Evolutionary conservation across 2,113 vertebrate genomes (phyloP).

Genomic region (Apodemus speciosus): DNA sequence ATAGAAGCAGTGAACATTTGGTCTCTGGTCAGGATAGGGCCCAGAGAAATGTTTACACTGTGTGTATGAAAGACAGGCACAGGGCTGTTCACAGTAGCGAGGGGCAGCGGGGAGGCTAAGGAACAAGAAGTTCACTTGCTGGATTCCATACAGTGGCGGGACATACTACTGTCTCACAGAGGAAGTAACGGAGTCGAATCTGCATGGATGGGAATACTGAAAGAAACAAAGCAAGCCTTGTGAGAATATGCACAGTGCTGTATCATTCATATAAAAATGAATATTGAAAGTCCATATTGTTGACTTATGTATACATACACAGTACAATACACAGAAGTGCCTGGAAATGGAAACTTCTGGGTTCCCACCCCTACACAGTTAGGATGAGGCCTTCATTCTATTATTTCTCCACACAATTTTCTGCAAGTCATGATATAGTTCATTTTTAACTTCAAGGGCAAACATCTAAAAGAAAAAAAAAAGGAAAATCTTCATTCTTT

Average conservation of each 20-base stretch:
- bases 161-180: background rate
- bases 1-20: background rate
- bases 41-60: background rate
- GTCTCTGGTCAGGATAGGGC: background rate
- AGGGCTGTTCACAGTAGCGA: background rate
- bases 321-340: background rate
- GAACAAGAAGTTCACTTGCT: background rate
- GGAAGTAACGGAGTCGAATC: background rate
- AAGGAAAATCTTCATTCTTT: constrained; percentile 32
- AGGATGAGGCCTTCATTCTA: background rate
- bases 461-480: constrained; percentile 23
- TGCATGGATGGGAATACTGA: background rate
- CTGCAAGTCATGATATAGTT: background rate
- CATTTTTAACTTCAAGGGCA: constrained; percentile 10
- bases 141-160: background rate
- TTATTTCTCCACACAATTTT: constrained; percentile 15
- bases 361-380: background rate
- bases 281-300: background rate
- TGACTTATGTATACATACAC: background rate
- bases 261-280: background rate
- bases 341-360: background rate
- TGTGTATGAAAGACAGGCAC: background rate
- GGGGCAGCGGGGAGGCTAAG: background rate
- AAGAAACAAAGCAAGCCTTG: background rate
- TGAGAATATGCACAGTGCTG: background rate